Evolutionary conservation across 2,113 vertebrate genomes (phyloP), one percentile per base, ranked within the genome.

Genomic region (Butorides virescens): DNA sequence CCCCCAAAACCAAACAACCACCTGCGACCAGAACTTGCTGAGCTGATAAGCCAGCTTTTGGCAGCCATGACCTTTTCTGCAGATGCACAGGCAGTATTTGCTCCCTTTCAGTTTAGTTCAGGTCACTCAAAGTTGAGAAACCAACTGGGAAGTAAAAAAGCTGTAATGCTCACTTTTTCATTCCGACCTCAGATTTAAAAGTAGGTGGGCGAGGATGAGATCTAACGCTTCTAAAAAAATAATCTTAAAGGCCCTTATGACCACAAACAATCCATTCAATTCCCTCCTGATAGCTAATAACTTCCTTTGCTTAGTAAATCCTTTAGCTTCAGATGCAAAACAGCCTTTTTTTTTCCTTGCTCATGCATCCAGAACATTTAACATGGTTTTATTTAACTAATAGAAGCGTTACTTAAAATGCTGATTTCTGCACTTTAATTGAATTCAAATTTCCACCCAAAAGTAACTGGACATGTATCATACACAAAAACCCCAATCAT

Each of bases 91-190:
- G 74, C 80, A 87, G 49, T 36, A 65, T 72, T 68, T 95, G 74
- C 87, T 96, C 68, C 77, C 53, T 91, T 92, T 87, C 84, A 65
- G 84, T 65, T 96, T 87, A 82, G 87, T 58, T 89, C 90, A 90
- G 81, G 82, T 96, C 93, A 93, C 77, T 91, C 80, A 65, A 94
- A 97, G 94, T 92, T 91, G 87, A 96, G 65, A 91, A 92, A 91
- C 76, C 87, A 90, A 91, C 37, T 90, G 94, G 89, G 93, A 95
- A 91, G 61, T 58, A 37, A 70, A 84, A 67, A 91, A 89, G 61
- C 76, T 67, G 36, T 52, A 93, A 74, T 7, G 34, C 26, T 93
- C 4, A 5, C 34, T 85, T 62, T 68, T 87, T 79, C 76, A 16
- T 91, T 95, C 90, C 90, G 94, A 16, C 30, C 68, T 47, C 13